A percentile compares a stretch with the other conserved stretches of the same genome.
These are phyloP conservation scores for Athetis lepigone DNA, from an alignment of 2,888 invertebrate species.

Conservation along the genomic window DNA sequence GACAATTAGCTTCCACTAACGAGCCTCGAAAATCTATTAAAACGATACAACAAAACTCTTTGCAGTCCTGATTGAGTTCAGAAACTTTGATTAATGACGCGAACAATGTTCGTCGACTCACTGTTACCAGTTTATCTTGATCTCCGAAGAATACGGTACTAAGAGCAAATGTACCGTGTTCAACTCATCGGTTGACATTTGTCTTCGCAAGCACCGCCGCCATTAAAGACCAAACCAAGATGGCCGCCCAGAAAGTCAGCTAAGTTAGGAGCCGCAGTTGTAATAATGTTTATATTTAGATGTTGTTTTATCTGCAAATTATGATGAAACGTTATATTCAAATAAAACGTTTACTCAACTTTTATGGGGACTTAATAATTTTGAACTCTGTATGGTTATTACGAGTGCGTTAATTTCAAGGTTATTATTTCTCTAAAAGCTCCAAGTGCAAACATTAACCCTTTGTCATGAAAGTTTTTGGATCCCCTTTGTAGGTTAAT, in stretches of 20 bases:
- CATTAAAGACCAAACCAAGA: slow-evolving; percentile 21
- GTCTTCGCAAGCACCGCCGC: slow-evolving; percentile 1
- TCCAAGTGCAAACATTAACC: slow-evolving; percentile 3
- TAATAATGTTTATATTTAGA: slow-evolving; percentile 32
- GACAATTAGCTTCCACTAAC: slow-evolving; percentile 46
- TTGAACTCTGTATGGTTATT: slow-evolving; percentile 2
- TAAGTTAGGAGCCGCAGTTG: slow-evolving; percentile 24
- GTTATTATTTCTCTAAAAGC: slow-evolving; percentile 8
- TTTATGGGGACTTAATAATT: slow-evolving; percentile 10
- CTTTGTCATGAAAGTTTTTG: slow-evolving; percentile 6
- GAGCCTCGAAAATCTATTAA: slow-evolving; percentile 48
- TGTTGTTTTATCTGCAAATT: slow-evolving; percentile 33
- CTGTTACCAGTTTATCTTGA: slow-evolving; percentile 17
- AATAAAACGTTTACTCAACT: slow-evolving; percentile 4
- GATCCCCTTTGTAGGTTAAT: background rate
- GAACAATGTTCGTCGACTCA: slow-evolving; percentile 28
- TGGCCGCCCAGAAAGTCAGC: slow-evolving; percentile 24
- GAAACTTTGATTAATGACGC: slow-evolving; percentile 55
- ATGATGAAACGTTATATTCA: slow-evolving; percentile 18
- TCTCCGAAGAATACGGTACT: slow-evolving; percentile 5
- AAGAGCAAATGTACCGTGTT: slow-evolving; percentile 23
- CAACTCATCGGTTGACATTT: slow-evolving; percentile 17
- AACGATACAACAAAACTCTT: slow-evolving; percentile 53
- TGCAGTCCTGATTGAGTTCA: slow-evolving; percentile 36
- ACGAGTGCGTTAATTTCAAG: background rate